phyloP scores from a whole-genome alignment of 2,797 vertebrate genomes.

The Cirrhinus molitorella region DNA sequence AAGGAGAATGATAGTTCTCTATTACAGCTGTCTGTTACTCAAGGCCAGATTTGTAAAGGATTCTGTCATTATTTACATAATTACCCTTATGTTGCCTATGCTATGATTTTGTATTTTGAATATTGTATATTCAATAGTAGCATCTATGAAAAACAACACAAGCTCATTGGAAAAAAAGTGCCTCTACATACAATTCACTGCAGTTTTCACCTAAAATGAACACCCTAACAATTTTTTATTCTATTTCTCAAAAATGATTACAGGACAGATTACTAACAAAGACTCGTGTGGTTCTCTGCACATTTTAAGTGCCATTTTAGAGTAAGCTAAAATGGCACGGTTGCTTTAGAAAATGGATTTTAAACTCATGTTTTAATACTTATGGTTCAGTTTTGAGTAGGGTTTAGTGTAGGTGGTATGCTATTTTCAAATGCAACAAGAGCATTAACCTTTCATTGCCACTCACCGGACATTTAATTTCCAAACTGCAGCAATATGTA shows the following conservation, averaged over 20 bases:
- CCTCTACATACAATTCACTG: neutral
- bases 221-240: neutral
- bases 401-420: neutral
- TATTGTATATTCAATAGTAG: neutral
- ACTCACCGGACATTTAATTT: no score
- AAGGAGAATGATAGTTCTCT: neutral
- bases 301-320: no score
- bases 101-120: neutral
- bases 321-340: no score
- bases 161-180: neutral
- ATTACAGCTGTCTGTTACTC: neutral
- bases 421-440: no score
- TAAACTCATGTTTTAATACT: neutral
- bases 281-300: neutral
- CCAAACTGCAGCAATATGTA: neutral
- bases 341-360: neutral
- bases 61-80: constrained; percentile 32
- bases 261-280: neutral
- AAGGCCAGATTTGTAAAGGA: neutral
- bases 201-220: neutral
- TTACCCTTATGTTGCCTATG: neutral
- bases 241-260: neutral
- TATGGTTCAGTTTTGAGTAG: neutral
- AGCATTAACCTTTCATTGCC: neutral
- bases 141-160: neutral